Evolutionary conservation across 2,113 vertebrate genomes (phyloP).

Genomic region (Peucedramus taeniatus): DNA sequence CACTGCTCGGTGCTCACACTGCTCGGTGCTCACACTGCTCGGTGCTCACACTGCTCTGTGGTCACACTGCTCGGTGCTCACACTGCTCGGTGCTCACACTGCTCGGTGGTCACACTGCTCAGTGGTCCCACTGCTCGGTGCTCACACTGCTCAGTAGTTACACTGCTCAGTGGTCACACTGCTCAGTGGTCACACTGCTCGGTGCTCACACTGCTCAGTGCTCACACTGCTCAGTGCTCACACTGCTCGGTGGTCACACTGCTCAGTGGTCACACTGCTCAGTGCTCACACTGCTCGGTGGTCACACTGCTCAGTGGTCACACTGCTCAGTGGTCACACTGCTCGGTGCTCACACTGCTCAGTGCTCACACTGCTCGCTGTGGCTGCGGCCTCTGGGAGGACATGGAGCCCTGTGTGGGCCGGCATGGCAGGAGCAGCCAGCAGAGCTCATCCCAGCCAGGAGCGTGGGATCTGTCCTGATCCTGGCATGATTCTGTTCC

Average conservation of each 20-base stretch:
- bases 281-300: rapidly evolving
- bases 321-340: rapidly evolving
- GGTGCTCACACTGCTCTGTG: no score
- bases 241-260: rapidly evolving
- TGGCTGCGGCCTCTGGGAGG: rapidly evolving
- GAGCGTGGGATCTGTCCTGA: rapidly evolving
- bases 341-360: neutral
- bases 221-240: rapidly evolving
- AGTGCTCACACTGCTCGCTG: rapidly evolving
- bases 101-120: no score
- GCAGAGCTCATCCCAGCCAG: neutral
- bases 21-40: no score
- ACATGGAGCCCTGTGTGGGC: rapidly evolving
- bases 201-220: rapidly evolving
- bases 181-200: neutral
- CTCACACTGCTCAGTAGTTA: neutral
- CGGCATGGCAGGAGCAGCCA: rapidly evolving
- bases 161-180: rapidly evolving
- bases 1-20: no score
- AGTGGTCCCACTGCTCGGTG: no score
- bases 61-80: no score
- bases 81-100: no score
- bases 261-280: neutral
- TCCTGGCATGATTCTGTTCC: rapidly evolving
- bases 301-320: neutral